Evolutionary conservation across 2,113 vertebrate genomes (phyloP).

Genomic region (Bujurquina vittata): DNA sequence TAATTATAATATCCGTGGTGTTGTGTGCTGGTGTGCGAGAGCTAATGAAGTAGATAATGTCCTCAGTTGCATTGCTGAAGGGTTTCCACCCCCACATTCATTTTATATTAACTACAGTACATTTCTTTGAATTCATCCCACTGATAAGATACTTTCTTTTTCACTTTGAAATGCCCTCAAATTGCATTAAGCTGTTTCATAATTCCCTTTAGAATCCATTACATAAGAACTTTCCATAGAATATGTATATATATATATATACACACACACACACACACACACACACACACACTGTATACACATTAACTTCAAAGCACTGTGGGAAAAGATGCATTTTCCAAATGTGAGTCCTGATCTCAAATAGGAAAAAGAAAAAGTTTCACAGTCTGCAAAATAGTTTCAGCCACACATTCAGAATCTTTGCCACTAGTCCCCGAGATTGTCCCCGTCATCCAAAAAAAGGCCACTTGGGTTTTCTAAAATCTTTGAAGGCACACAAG

Average conservation of each 20-base stretch:
- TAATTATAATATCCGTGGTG: slow-evolving; percentile 13
- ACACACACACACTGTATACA: not conserved
- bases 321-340: slow-evolving; percentile 20
- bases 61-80: slow-evolving; percentile 48
- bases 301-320: slow-evolving; percentile 9
- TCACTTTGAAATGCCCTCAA: slow-evolving; percentile 56
- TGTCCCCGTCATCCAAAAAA: not conserved
- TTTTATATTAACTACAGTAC: slow-evolving; percentile 49
- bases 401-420: slow-evolving; percentile 5
- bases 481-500: slow-evolving; percentile 5
- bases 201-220: slow-evolving; percentile 36
- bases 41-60: slow-evolving; percentile 60
- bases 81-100: slow-evolving; percentile 51
- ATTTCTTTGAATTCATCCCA: slow-evolving; percentile 47
- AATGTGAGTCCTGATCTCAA: slow-evolving; percentile 8
- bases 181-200: slow-evolving; percentile 40
- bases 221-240: slow-evolving; percentile 34
- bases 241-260: not conserved
- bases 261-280: no score
- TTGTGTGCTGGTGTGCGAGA: slow-evolving; percentile 37
- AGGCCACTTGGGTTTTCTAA: slow-evolving; percentile 9
- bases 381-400: slow-evolving; percentile 15
- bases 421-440: not conserved
- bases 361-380: slow-evolving; percentile 9
- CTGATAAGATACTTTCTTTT: slow-evolving; percentile 57